Percentiles rank a stretch among this genome's conserved stretches.
phyloP scores from a whole-genome alignment of 2,888 invertebrate species.

The Zaprionus obscuricornis region DNA sequence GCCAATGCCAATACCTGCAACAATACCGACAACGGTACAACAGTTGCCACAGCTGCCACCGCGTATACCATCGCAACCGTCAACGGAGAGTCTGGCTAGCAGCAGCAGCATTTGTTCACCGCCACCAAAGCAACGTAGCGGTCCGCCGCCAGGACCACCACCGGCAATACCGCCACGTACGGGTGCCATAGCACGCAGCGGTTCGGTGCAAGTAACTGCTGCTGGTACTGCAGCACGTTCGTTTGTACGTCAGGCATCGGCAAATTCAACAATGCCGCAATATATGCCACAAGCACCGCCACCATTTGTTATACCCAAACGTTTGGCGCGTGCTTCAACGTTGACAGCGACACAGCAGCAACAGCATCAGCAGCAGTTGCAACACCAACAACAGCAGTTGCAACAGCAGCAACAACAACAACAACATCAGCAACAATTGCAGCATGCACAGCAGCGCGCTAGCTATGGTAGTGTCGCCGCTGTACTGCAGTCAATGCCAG shows the following conservation, averaged over 20 bases:
- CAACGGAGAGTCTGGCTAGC: conserved; percentile 72
- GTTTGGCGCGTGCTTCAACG: conserved; percentile 80
- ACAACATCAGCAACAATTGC: background rate
- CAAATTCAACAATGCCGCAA: conserved; percentile 82
- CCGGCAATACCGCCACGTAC: conserved; percentile 83
- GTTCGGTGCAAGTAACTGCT: conserved; percentile 79
- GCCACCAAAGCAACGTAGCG: conserved; percentile 63
- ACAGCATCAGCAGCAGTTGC: conserved; percentile 13
- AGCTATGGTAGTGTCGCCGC: conserved; percentile 73
- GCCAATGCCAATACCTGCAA: conserved; percentile 3
- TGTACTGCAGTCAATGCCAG: conserved; percentile 63
- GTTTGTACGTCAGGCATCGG: conserved; percentile 81
- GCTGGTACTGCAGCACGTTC: conserved; percentile 64
- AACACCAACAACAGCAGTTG: conserved; percentile 28
- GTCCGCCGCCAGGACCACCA: conserved; percentile 81
- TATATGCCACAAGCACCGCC: conserved; percentile 83
- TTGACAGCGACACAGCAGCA: conserved; percentile 42
- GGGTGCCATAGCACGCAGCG: conserved; percentile 79
- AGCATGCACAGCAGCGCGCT: conserved; percentile 61
- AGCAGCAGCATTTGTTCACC: conserved; percentile 69
- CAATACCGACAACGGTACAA: too few species aligned
- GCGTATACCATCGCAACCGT: conserved; percentile 80
- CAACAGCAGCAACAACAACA: background rate
- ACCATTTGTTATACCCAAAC: conserved; percentile 82
- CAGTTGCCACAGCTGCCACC: conserved; percentile 82